These are phyloP conservation scores for Hylaeus volcanicus DNA, from an alignment of 1,140 invertebrate species.

Conservation along the genomic window DNA sequence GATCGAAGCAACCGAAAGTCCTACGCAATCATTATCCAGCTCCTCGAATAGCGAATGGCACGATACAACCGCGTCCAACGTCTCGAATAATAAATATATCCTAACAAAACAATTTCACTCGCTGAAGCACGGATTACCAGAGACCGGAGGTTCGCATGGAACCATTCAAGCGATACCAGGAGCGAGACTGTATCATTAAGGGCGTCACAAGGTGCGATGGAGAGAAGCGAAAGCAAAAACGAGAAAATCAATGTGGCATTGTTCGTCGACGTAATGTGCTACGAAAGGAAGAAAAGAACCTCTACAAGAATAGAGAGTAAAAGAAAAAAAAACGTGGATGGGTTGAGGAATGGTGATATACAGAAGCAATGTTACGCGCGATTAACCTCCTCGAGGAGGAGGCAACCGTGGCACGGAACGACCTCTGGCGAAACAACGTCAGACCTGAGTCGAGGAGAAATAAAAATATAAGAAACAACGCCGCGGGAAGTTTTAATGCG, in stretches of 20 bases:
- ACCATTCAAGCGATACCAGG: slow-evolving; percentile 11
- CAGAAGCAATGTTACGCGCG: slow-evolving; percentile 56
- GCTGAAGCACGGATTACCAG: neutral
- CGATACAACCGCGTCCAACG: too few relatives aligned
- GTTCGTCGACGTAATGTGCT: slow-evolving; percentile 47
- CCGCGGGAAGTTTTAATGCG: slow-evolving; percentile 29
- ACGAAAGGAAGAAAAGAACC: slow-evolving; percentile 26
- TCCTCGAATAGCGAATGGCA: too few relatives aligned
- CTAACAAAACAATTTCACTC: neutral
- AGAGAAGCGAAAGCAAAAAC: slow-evolving; percentile 31
- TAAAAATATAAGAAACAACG: slow-evolving; percentile 2
- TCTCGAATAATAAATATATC: neutral
- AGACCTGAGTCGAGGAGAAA: neutral
- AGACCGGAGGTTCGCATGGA: neutral
- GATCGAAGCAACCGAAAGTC: too few relatives aligned
- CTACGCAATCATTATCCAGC: too few relatives aligned
- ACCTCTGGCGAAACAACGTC: slow-evolving; percentile 19
- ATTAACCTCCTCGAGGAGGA: slow-evolving; percentile 46
- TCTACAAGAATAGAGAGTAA: slow-evolving; percentile 5
- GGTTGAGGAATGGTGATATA: slow-evolving; percentile 29
- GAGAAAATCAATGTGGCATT: slow-evolving; percentile 47
- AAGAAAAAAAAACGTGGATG: neutral
- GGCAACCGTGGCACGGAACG: neutral
- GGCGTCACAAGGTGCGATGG: slow-evolving; percentile 15
- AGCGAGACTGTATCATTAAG: slow-evolving; percentile 27